Base-by-base conservation (phyloP, 92 coral and sea anemone genomes). In the Phymanthus crucifer region DNA sequence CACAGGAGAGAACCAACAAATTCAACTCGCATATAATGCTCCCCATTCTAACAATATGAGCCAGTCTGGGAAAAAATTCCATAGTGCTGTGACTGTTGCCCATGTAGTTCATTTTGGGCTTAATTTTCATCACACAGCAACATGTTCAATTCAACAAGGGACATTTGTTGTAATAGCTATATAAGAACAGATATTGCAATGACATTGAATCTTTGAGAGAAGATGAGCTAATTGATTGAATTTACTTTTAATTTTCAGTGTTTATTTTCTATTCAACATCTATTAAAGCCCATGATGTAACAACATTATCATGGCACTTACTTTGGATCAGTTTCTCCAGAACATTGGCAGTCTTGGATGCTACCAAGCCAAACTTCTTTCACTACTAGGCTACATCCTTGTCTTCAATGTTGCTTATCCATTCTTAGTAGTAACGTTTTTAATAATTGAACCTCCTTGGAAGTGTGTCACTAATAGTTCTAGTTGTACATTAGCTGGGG, bases 371-470 rank as follows among this genome's bases (percentile, higher is more conserved):
- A 78, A 91, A 19, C 89, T 90, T 9, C 80, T 91, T 16, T 33
- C 83, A 1, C 83, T 86, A 24, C 79, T 91, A 10, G 79, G 89
- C 17, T 83, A 70, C 75, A 65, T 89, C 0, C 76, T 78, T 71
- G 83, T 83, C 83, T 84, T 88, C 29, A 76, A 84, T 32, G 45
- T 84, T 1, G 87, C 93, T 34, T 94, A 90, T 87, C 91, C 94
- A 9, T 87, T 84, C 6, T 73, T 94, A 86, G 76, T 94, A 11
- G 83, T 90, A 19, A 92, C 95, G 6, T 88, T 94, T 66, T 78
- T 89, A 61, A 90, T 89, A 7, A 84, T 90, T 34, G 98, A 91
- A 36, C 98, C 98, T 2, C 88, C 85, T 8, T 94, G 98, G 98
- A 71, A 77, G 76, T 94, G 98, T 79, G 90, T 67, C 14, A 34